Evolutionary conservation across 1,140 invertebrate species (phyloP).

Genomic region (Eupeodes corollae): DNA sequence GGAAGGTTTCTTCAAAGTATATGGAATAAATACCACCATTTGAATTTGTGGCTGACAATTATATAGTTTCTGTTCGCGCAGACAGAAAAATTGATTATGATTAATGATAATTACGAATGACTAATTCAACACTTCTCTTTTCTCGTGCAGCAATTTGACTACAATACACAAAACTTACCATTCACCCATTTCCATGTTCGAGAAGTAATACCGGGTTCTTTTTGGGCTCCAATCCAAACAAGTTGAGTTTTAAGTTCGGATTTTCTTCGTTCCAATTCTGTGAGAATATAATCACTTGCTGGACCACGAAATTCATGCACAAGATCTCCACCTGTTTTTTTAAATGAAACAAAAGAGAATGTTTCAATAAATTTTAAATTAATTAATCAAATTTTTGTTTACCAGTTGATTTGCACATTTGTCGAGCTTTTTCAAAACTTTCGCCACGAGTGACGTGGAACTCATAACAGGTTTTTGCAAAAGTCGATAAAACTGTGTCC

Average conservation of each 20-base stretch:
- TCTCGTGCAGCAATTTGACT: too few species aligned
- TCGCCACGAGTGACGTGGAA: constrained; percentile 69
- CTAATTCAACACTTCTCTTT: too few species aligned
- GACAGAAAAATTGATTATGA: too few species aligned
- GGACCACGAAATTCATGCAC: constrained; percentile 57
- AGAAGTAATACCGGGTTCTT: constrained; percentile 69
- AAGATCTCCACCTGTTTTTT: constrained; percentile 59
- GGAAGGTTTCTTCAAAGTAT: too few species aligned
- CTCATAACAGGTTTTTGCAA: constrained; percentile 80
- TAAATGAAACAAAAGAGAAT: neutral
- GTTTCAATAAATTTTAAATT: neutral
- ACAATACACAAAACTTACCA: constrained; percentile 44
- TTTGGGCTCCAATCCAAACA: constrained; percentile 83
- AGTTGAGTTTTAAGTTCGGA: constrained; percentile 68
- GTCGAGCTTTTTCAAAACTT: constrained; percentile 65
- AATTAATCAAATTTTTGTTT: too few species aligned
- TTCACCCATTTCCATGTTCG: constrained; percentile 84
- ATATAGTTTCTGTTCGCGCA: too few species aligned
- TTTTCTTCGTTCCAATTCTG: constrained; percentile 70
- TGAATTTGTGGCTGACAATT: too few species aligned
- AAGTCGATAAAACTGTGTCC: constrained; percentile 63
- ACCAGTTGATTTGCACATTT: constrained; percentile 58
- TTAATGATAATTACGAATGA: too few species aligned
- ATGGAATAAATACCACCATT: too few species aligned
- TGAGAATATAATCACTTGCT: constrained; percentile 58